Evolutionary conservation across 1,140 invertebrate genomes (phyloP).

Genomic region (Thaumetopoea pityocampa): DNA sequence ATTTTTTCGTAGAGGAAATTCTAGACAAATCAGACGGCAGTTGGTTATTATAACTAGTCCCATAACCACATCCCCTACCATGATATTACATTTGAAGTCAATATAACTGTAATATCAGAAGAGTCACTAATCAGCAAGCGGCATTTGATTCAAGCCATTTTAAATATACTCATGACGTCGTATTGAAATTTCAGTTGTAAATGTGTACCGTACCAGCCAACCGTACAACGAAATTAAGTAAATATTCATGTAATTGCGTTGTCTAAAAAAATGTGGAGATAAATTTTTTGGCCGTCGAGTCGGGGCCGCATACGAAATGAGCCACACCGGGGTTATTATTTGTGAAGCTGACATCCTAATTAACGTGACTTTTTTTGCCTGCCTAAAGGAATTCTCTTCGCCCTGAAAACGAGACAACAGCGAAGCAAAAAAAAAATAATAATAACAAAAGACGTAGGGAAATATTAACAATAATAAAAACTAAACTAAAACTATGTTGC

Average conservation of each 20-base stretch:
- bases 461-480: conserved; percentile 28
- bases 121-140: too few relatives aligned
- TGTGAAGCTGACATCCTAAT: conserved; percentile 62
- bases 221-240: conserved; percentile 39
- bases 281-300: conserved; percentile 46
- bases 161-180: conserved; percentile 5
- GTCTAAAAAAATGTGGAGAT: conserved; percentile 51
- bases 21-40: too few relatives aligned
- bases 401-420: conserved; percentile 38
- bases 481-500: conserved; percentile 8
- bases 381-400: conserved; percentile 34
- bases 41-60: too few relatives aligned
- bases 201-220: conserved; percentile 29
- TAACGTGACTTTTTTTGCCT: conserved; percentile 56
- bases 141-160: too few relatives aligned
- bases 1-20: too few relatives aligned
- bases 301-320: conserved; percentile 55
- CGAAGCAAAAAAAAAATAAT: too few relatives aligned
- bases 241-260: conserved; percentile 60
- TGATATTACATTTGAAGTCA: too few relatives aligned
- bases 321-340: conserved; percentile 55
- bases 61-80: too few relatives aligned
- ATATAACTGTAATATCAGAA: too few relatives aligned
- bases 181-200: conserved; percentile 27
- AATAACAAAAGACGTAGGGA: conserved; percentile 24